Evolutionary conservation across 2,888 invertebrate species (phyloP).

Genomic region (Busseola fusca): DNA sequence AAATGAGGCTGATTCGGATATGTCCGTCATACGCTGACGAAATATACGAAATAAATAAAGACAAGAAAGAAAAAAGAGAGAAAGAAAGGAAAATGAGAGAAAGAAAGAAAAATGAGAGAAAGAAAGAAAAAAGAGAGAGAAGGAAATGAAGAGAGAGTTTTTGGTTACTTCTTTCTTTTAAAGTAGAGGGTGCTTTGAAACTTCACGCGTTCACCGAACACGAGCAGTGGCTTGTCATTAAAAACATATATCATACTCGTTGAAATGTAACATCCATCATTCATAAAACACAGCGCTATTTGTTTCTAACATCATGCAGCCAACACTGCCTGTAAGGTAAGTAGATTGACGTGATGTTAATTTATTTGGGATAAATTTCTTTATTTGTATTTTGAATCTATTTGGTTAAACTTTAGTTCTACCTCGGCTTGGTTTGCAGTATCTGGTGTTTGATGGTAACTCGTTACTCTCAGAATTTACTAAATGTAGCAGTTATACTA

Average conservation of each 20-base stretch:
- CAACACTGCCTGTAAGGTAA: neutral
- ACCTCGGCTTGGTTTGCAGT: too few relatives aligned
- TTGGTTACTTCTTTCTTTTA: neutral
- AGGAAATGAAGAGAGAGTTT: neutral
- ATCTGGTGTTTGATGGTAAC: too few relatives aligned
- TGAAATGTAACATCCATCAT: slow-evolving; percentile 45
- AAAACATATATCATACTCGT: slow-evolving; percentile 50
- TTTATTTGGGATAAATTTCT: neutral
- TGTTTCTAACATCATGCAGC: slow-evolving; percentile 15
- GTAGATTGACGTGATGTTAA: slow-evolving; percentile 2
- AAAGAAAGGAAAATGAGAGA: too few relatives aligned
- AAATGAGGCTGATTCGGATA: neutral
- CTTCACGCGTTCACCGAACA: slow-evolving; percentile 35
- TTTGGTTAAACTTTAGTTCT: neutral
- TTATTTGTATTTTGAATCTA: neutral
- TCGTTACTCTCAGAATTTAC: too few relatives aligned
- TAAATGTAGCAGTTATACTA: too few relatives aligned
- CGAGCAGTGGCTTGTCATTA: slow-evolving; percentile 44
- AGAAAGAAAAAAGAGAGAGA: too few relatives aligned
- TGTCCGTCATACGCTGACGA: neutral
- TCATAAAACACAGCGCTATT: slow-evolving; percentile 21
- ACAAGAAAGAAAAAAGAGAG: too few relatives aligned
- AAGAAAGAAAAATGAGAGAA: too few relatives aligned
- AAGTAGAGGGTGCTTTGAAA: neutral
- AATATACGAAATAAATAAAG: too few relatives aligned